Percentiles rank a stretch among this genome's conserved stretches.
These are phyloP conservation scores for Eretmocerus hayati DNA, from an alignment of 2,888 invertebrate genomes.

Conservation along the genomic window DNA sequence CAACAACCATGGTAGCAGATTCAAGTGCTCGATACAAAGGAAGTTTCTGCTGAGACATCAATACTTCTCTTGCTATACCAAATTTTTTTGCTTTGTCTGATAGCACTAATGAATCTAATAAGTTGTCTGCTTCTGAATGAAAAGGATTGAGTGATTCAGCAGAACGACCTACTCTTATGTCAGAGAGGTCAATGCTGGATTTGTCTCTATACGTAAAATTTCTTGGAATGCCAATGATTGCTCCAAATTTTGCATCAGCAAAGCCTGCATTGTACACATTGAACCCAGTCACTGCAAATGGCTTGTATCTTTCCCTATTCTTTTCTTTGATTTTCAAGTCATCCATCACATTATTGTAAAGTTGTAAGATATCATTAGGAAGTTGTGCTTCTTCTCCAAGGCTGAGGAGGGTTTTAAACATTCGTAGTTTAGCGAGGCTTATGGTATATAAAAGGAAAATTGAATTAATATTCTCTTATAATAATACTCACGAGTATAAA, in stretches of 20 bases:
- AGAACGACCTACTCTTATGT: slow-evolving; percentile 51
- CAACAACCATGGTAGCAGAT: not conserved
- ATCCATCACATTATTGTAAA: slow-evolving; percentile 55
- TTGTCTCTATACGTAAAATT: slow-evolving; percentile 58
- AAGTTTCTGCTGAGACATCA: slow-evolving; percentile 56
- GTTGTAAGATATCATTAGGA: slow-evolving; percentile 47
- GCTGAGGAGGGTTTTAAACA: too few species aligned
- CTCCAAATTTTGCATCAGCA: slow-evolving; percentile 52
- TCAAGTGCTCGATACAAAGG: slow-evolving; percentile 47
- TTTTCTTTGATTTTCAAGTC: slow-evolving; percentile 52
- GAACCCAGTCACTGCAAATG: slow-evolving; percentile 68
- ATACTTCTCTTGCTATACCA: slow-evolving; percentile 70
- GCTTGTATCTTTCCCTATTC: slow-evolving; percentile 51
- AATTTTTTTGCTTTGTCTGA: slow-evolving; percentile 73
- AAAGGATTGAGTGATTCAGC: slow-evolving; percentile 60
- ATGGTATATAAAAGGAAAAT: too few species aligned
- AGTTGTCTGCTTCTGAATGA: slow-evolving; percentile 54
- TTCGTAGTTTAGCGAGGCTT: too few species aligned
- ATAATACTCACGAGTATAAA: too few species aligned
- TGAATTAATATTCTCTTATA: too few species aligned
- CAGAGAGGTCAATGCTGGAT: slow-evolving; percentile 53
- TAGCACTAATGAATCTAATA: slow-evolving; percentile 63
- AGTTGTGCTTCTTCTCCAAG: slow-evolving; percentile 56
- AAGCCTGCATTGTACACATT: slow-evolving; percentile 66
- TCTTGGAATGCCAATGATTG: slow-evolving; percentile 65